Evolutionary conservation across 2,113 vertebrate genomes (phyloP), one percentile per base, ranked within the genome.

Genomic region (Paedocypris sp.): DNA sequence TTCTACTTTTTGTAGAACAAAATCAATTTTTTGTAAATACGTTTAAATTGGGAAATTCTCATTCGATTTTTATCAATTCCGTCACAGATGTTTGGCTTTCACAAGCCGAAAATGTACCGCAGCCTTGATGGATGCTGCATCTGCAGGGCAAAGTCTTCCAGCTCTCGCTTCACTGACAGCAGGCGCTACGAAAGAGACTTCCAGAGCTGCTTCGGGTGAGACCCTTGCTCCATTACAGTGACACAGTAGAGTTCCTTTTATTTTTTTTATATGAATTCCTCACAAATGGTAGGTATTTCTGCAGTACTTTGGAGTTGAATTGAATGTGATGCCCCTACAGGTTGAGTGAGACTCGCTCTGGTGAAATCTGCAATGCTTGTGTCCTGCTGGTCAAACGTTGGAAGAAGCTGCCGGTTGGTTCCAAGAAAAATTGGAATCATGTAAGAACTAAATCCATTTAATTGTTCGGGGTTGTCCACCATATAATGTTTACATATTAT

Each of bases 71-170:
- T 43, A 59, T 31, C 13, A 38, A 29, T 16, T 39, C 20, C 13
- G 16, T 62, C 42, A 3, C 36, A 86, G 85, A 99, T 99, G 95
- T 97, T 98, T 87, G 95, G 95, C 86, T 99, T 99, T 82, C 94
- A 98, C 81, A 98, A 98, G 87, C 95, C 95, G 71, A 99, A 99
- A 84, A 98, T 97, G 90, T 99, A 97, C 80, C 85, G 95, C 71
- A 97, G 94, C 84, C 82, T 96, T 84, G 91, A 97, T 4, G 95
- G 95, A 63, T 99, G 95, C 84, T 99, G 95, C 77, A 99, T 99
- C 83, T 99, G 95, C 83, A 89, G 93, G 50, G 95, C 94, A 6
- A 99, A 99, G 66, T 99, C 95, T 25, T 99, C 95, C 47, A 99
- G 95, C 79, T 97, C 94, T 23, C 91, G 95, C 36, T 99, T 99